These are phyloP conservation scores for Nymphalis urticae DNA, from an alignment of 2,888 invertebrate species.

Conservation along the genomic window DNA sequence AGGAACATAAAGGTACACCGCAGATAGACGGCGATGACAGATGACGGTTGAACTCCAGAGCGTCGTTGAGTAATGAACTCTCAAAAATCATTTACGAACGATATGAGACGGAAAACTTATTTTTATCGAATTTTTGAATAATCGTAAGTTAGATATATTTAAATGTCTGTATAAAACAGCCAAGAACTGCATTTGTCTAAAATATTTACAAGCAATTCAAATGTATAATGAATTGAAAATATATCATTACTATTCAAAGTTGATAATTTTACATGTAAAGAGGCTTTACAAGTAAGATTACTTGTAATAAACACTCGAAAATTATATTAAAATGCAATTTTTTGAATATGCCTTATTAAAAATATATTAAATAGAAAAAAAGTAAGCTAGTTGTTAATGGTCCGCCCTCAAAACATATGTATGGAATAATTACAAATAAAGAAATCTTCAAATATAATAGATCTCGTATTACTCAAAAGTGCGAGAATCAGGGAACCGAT, in stretches of 20 bases:
- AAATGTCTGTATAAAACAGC: neutral
- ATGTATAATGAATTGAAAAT: too few species aligned
- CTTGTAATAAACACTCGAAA: too few species aligned
- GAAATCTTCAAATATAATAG: slow-evolving; percentile 61
- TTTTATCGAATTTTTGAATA: slow-evolving; percentile 2
- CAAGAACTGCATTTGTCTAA: neutral
- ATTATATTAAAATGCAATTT: neutral
- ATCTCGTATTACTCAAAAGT: slow-evolving; percentile 73
- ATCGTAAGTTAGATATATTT: neutral
- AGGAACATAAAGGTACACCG: slow-evolving; percentile 6
- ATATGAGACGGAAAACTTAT: neutral
- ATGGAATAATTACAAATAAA: slow-evolving; percentile 53
- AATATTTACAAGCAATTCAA: too few species aligned
- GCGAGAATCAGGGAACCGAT: slow-evolving; percentile 72
- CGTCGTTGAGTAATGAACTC: slow-evolving; percentile 69
- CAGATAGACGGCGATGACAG: slow-evolving; percentile 56
- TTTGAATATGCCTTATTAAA: neutral
- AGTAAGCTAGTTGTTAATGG: slow-evolving; percentile 66
- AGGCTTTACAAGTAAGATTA: too few species aligned
- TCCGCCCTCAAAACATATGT: slow-evolving; percentile 76
- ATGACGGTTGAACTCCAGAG: slow-evolving; percentile 68
- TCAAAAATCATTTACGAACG: slow-evolving; percentile 28
- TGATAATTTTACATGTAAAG: too few species aligned
- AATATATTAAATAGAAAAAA: slow-evolving; percentile 21
- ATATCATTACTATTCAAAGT: too few species aligned